Evolutionary conservation across 2,113 vertebrate genomes (phyloP).

Genomic region (Heloderma charlesbogerti): DNA sequence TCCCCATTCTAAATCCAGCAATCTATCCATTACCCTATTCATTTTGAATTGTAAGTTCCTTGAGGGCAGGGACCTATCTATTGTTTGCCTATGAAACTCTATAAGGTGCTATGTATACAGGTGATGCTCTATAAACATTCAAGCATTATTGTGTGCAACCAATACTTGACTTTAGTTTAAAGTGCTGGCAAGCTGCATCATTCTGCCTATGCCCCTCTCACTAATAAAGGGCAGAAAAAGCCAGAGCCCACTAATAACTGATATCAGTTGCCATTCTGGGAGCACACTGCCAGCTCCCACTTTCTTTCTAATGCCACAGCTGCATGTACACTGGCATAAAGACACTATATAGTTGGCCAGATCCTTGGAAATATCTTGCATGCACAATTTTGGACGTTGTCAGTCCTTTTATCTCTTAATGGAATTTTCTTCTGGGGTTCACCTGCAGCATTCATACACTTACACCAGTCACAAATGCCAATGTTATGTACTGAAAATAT

Average conservation of each 20-base stretch:
- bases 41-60: not conserved
- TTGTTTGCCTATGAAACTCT: not conserved
- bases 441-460: not conserved
- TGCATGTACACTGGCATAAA: not conserved
- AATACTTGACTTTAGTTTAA: not conserved
- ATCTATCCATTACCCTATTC: not conserved
- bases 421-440: slow-evolving; percentile 3
- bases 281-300: not conserved
- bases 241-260: no score
- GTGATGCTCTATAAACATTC: not conserved
- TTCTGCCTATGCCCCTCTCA: not conserved
- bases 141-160: not conserved
- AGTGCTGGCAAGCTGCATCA: not conserved
- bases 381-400: not conserved
- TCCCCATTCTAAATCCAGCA: not conserved
- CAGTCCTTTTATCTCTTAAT: slow-evolving; percentile 18
- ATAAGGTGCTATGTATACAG: not conserved
- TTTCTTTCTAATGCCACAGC: not conserved
- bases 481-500: slow-evolving; percentile 48
- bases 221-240: not conserved
- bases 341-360: not conserved
- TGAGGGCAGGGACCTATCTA: not conserved
- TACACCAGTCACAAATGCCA: slow-evolving; percentile 23
- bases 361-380: slow-evolving; percentile 6
- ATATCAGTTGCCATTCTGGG: not conserved